phyloP scores from a whole-genome alignment of 2,113 vertebrate genomes.

The Coregonus clupeaformis region DNA sequence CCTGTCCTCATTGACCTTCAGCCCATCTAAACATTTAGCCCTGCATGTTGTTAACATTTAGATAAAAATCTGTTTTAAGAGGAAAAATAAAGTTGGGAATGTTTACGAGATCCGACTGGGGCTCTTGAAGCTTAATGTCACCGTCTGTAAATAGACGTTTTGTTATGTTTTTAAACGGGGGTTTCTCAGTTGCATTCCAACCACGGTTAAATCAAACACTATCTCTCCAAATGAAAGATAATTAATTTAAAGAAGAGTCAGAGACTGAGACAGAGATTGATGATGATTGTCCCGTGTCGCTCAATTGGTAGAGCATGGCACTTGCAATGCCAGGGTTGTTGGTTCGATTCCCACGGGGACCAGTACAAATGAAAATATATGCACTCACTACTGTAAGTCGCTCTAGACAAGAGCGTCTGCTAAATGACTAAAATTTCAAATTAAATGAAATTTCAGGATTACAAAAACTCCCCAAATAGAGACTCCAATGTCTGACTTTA shows the following conservation, averaged over 20 bases:
- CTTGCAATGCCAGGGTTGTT: too few species aligned
- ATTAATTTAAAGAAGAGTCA: neutral
- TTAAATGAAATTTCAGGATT: neutral
- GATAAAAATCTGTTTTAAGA: constrained; percentile 65
- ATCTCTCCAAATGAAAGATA: neutral
- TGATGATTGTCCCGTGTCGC: too few species aligned
- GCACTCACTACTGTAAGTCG: too few species aligned
- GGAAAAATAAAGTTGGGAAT: constrained; percentile 67
- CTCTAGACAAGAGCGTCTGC: too few species aligned
- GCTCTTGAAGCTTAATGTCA: constrained; percentile 59
- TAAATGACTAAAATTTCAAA: neutral
- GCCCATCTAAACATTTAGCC: constrained; percentile 70
- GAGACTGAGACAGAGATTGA: neutral
- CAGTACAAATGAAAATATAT: too few species aligned
- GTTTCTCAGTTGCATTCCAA: constrained; percentile 25
- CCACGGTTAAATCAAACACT: constrained; percentile 32
- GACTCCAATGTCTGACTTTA: neutral
- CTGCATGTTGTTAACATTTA: constrained; percentile 66
- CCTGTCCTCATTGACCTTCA: constrained; percentile 42
- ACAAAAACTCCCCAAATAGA: neutral
- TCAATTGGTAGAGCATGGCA: too few species aligned
- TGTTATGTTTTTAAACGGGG: constrained; percentile 44
- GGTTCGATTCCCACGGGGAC: too few species aligned
- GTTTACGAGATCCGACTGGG: constrained; percentile 58
- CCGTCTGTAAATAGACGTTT: constrained; percentile 49